phyloP scores from a whole-genome alignment of 2,888 invertebrate species.

The Ditylenchus weischeri region DNA sequence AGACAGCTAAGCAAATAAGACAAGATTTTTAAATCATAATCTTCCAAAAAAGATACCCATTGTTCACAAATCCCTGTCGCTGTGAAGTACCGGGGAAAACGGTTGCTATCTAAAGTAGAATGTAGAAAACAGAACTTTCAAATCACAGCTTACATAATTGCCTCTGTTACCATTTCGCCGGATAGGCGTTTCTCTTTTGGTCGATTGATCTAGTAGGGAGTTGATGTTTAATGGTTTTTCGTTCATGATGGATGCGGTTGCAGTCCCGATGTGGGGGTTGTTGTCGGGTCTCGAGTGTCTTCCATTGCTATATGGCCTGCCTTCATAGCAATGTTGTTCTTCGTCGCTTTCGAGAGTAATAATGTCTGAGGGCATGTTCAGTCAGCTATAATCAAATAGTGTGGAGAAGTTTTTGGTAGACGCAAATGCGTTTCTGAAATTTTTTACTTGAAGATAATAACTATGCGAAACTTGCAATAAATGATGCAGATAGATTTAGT shows the following conservation, averaged over 20 bases:
- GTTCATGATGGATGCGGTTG: not conserved
- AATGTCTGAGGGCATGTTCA: not conserved
- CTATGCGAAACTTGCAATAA: too few relatives aligned
- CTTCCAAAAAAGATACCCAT: too few relatives aligned
- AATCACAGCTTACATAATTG: not conserved
- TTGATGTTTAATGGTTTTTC: not conserved
- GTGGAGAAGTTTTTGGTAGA: too few relatives aligned
- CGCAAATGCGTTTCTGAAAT: too few relatives aligned
- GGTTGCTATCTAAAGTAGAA: not conserved
- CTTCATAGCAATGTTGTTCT: not conserved
- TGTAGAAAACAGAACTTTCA: not conserved
- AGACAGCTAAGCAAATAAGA: too few relatives aligned
- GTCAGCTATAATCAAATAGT: too few relatives aligned
- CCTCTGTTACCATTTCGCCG: not conserved
- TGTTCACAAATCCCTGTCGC: too few relatives aligned
- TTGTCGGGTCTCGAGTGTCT: not conserved
- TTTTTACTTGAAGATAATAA: too few relatives aligned
- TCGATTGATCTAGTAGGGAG: not conserved
- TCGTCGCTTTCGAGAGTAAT: slow-evolving; percentile 10
- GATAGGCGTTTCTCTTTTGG: too few relatives aligned
- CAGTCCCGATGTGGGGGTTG: slow-evolving; percentile 1
- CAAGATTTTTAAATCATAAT: too few relatives aligned
- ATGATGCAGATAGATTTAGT: too few relatives aligned
- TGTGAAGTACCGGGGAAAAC: not conserved
- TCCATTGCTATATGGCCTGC: too few relatives aligned